Evolutionary conservation across 2,113 vertebrate genomes (phyloP).

Genomic region (Laticauda laticaudata): DNA sequence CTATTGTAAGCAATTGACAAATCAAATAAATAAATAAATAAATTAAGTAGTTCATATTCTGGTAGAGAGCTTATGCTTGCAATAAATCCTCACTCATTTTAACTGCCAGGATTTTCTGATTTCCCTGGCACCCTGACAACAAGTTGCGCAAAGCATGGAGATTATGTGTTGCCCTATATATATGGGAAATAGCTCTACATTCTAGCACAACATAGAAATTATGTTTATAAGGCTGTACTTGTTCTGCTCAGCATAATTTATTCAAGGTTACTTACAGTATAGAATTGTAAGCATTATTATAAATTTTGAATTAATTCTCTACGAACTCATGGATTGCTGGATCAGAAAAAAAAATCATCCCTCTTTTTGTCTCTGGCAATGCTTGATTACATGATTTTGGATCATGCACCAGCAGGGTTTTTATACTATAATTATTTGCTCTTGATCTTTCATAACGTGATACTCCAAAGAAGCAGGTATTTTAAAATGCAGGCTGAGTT

Average conservation of each 20-base stretch:
- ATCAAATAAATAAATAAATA: no score
- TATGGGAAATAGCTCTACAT: neutral
- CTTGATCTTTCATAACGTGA: neutral
- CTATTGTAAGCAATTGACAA: no score
- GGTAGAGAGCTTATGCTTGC: neutral
- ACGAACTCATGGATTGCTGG: neutral
- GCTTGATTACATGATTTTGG: neutral
- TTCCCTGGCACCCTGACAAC: neutral
- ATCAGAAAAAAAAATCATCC: neutral
- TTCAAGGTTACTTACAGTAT: neutral
- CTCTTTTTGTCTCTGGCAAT: neutral
- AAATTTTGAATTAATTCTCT: neutral
- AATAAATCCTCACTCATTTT: neutral
- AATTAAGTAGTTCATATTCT: neutral
- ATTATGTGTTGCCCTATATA: neutral
- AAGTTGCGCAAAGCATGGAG: neutral
- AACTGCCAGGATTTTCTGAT: neutral
- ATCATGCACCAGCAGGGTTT: neutral
- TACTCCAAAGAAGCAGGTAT: neutral
- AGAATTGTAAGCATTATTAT: neutral
- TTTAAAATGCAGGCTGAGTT: neutral
- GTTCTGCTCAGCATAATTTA: neutral
- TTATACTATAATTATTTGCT: neutral
- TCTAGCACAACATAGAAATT: neutral
- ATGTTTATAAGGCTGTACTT: neutral